Conservation (phyloP, 2,888 invertebrate genomes). For the Caenorhabditis auriculariae region DNA sequence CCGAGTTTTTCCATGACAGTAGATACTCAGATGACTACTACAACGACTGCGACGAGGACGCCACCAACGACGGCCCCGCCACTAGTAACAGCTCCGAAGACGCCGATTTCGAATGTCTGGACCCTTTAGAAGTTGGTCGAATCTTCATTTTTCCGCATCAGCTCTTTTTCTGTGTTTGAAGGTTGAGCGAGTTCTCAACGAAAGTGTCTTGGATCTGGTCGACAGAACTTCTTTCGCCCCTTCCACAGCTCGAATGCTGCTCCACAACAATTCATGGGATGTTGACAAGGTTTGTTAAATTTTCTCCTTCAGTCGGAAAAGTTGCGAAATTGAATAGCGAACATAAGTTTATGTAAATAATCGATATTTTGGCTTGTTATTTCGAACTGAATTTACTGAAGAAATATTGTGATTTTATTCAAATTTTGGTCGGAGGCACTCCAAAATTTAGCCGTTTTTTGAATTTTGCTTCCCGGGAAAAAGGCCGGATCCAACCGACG, state of each 20-base stretch:
- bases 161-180: slow-evolving; percentile 14
- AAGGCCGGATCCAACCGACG: too few relatives aligned
- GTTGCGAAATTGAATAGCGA: too few relatives aligned
- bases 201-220: slow-evolving; percentile 24
- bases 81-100: slow-evolving; percentile 32
- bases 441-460: too few relatives aligned
- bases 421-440: too few relatives aligned
- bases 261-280: slow-evolving; percentile 88
- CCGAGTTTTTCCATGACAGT: too few relatives aligned
- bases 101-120: slow-evolving; percentile 40
- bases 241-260: slow-evolving; percentile 67
- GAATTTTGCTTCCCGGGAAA: too few relatives aligned
- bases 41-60: slow-evolving; percentile 35
- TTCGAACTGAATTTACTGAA: too few relatives aligned
- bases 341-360: too few relatives aligned
- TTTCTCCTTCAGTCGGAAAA: too few relatives aligned
- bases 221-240: slow-evolving; percentile 23
- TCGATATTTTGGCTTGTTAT: too few relatives aligned
- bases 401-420: too few relatives aligned
- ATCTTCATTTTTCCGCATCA: not conserved
- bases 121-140: slow-evolving; percentile 21
- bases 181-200: slow-evolving; percentile 40
- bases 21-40: slow-evolving; percentile 43
- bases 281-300: slow-evolving; percentile 74
- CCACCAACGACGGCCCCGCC: slow-evolving; percentile 22